Percentiles rank a stretch among this genome's conserved stretches.
These are phyloP conservation scores for Cryptocephalus moraei DNA, from an alignment of 2,888 invertebrate genomes.

Conservation along the genomic window DNA sequence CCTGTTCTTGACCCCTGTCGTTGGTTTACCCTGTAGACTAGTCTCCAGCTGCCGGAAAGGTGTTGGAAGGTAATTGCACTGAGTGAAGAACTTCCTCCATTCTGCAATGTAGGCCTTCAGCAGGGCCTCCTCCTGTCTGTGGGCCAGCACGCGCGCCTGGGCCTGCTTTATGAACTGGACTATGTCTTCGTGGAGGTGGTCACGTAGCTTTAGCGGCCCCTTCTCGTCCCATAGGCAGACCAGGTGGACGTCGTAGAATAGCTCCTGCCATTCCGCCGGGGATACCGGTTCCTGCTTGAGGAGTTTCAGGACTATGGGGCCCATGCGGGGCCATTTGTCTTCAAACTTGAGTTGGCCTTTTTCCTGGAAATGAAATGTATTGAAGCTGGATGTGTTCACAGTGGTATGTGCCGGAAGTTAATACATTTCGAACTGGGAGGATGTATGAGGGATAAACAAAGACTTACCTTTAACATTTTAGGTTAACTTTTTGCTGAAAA, in stretches of 20 bases:
- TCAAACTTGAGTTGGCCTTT: conserved; percentile 81
- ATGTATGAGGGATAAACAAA: conserved; percentile 6
- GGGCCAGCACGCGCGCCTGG: conserved; percentile 78
- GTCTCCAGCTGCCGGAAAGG: conserved; percentile 91
- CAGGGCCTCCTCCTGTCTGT: conserved; percentile 90
- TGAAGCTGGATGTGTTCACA: background rate
- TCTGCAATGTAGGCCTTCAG: conserved; percentile 94
- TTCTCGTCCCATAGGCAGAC: conserved; percentile 97
- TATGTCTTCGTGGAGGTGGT: conserved; percentile 85
- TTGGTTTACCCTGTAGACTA: conserved; percentile 59
- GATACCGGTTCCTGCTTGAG: conserved; percentile 90
- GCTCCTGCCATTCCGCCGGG: conserved; percentile 93
- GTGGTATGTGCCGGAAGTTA: background rate
- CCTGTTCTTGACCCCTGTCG: conserved; percentile 15
- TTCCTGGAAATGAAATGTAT: conserved; percentile 41
- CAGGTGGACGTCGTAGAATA: conserved; percentile 91
- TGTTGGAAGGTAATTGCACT: conserved; percentile 92
- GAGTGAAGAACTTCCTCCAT: conserved; percentile 97
- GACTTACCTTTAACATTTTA: conserved; percentile 25
- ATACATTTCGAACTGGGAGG: background rate
- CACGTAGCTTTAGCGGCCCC: conserved; percentile 78
- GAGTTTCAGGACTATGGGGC: conserved; percentile 86
- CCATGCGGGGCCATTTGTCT: conserved; percentile 94
- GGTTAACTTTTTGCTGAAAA: conserved; percentile 15
- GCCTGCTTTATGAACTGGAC: conserved; percentile 91